Evolutionary conservation across 2,113 vertebrate genomes (phyloP).

Genomic region (Opisthocomus hoazin): DNA sequence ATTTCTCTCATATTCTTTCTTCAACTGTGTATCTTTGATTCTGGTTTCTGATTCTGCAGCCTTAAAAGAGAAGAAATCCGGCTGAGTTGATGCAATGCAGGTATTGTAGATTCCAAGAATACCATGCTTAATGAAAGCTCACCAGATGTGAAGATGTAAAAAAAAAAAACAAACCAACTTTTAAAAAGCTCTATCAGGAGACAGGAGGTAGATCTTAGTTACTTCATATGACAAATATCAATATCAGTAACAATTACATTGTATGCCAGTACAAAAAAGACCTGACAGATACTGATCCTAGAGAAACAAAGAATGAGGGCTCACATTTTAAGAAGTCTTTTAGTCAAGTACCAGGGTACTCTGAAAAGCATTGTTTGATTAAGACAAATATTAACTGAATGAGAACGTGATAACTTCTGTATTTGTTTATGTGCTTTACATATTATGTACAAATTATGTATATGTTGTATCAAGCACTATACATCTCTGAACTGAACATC

Average conservation of each 20-base stretch:
- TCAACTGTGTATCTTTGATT: neutral
- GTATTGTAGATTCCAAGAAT: neutral
- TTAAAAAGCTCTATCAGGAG: neutral
- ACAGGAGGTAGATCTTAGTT: neutral
- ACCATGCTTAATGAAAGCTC: neutral
- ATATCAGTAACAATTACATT: neutral
- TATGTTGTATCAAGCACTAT: neutral
- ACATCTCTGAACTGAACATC: neutral
- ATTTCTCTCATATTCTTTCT: neutral
- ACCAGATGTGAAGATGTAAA: neutral
- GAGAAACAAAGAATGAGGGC: neutral
- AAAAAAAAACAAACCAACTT: neutral
- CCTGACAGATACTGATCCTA: neutral
- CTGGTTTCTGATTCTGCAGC: neutral
- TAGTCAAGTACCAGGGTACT: neutral
- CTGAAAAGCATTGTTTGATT: neutral
- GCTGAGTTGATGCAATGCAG: neutral
- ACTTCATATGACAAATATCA: neutral
- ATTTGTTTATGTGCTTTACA: neutral
- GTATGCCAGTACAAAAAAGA: neutral
- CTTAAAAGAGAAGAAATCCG: neutral
- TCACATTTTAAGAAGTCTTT: neutral
- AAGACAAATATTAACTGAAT: neutral
- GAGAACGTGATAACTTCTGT: neutral
- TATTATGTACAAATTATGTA: neutral